phyloP scores from a whole-genome alignment of 2,797 vertebrate species.

The Eupleurogrammus muticus region DNA sequence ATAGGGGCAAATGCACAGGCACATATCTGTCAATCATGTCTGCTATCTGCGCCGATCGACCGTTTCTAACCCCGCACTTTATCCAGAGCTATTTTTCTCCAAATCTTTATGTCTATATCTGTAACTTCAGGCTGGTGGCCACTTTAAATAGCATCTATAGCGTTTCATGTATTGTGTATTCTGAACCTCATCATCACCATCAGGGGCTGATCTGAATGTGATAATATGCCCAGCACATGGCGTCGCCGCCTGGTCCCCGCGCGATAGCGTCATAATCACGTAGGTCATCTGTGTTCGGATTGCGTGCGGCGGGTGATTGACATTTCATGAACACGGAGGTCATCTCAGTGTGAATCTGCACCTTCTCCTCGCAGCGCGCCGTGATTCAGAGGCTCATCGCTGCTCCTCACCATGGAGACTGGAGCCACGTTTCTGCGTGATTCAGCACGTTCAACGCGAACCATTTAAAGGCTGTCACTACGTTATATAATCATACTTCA shows the following conservation, averaged over 20 bases:
- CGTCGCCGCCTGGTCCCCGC: too few relatives aligned
- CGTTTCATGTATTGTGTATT: neutral
- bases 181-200: too few relatives aligned
- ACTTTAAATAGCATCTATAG: conserved; percentile 9
- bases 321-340: neutral
- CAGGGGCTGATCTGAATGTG: too few relatives aligned
- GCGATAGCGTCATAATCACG: neutral
- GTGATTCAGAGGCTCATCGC: neutral
- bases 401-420: neutral
- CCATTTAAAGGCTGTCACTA: neutral
- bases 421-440: neutral
- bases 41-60: neutral
- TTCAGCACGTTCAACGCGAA: neutral
- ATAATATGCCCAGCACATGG: too few relatives aligned
- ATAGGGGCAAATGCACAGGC: too few relatives aligned
- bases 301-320: neutral
- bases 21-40: neutral
- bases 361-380: neutral
- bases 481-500: conserved; percentile 5
- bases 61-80: neutral
- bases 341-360: neutral
- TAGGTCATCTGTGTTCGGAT: too few relatives aligned
- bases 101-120: neutral
- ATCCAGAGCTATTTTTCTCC: conserved; percentile 8
- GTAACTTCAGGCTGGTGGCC: neutral